These are phyloP conservation scores for Diplodus sargus DNA, from an alignment of 2,797 vertebrate genomes.

Conservation along the genomic window DNA sequence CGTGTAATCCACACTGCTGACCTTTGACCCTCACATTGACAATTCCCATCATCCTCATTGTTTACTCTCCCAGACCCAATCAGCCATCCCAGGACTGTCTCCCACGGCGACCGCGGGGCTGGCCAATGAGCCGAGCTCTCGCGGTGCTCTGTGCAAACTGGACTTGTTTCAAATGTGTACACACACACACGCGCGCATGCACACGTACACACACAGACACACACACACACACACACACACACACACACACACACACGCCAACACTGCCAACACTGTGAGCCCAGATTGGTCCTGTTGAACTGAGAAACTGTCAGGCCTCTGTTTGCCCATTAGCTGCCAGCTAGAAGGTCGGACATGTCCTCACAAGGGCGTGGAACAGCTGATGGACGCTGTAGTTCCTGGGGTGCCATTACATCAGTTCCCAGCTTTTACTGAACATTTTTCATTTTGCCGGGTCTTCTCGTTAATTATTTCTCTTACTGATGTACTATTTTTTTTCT, in stretches of 20 bases:
- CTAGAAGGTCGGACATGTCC: conserved; percentile 41
- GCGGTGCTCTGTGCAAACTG: conserved; percentile 62
- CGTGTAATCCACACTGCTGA: conserved; percentile 50
- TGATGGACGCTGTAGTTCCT: conserved; percentile 1
- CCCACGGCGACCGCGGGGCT: conserved; percentile 57
- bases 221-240: conserved; percentile 23
- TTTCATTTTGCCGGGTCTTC: too few species aligned
- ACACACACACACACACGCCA: conserved; percentile 25
- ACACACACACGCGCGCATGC: conserved; percentile 11
- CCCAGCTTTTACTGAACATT: not conserved
- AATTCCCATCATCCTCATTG: conserved; percentile 66
- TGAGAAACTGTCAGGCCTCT: conserved; percentile 50
- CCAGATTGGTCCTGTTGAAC: conserved; percentile 47
- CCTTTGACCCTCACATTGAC: conserved; percentile 54
- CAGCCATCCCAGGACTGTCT: conserved; percentile 55
- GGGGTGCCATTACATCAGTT: conserved; percentile 1
- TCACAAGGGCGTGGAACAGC: conserved; percentile 34
- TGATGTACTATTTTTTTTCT: not conserved
- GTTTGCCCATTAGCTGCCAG: conserved; percentile 56
- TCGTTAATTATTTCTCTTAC: not conserved
- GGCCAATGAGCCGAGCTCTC: conserved; percentile 59
- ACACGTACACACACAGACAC: not conserved
- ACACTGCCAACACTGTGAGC: conserved; percentile 49
- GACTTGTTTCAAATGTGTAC: conserved; percentile 69
- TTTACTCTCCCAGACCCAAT: conserved; percentile 73